These are phyloP conservation scores for Trachelus iudaicus DNA, from an alignment of 2,888 invertebrate genomes.

Conservation along the genomic window DNA sequence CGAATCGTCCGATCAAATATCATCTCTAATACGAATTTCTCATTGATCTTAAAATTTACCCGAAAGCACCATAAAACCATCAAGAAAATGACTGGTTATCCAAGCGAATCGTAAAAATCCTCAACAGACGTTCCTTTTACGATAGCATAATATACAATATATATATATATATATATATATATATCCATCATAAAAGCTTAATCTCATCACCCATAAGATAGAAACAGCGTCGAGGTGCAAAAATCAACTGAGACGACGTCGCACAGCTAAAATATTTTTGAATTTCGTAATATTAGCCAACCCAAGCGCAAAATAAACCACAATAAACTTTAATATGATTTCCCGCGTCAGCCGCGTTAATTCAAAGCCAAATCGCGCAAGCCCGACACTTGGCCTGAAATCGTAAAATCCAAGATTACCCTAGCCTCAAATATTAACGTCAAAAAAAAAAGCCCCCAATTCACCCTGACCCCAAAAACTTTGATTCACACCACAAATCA, in stretches of 20 bases:
- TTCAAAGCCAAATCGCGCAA: neutral
- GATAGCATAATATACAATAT: neutral
- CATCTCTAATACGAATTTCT: neutral
- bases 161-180: no score
- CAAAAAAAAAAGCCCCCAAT: neutral
- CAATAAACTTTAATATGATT: neutral
- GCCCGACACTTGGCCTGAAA: neutral
- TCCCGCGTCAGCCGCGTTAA: neutral
- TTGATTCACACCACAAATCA: accelerated
- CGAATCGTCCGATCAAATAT: neutral
- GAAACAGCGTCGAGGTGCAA: constrained; percentile 8
- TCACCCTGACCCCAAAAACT: neutral
- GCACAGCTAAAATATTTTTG: constrained; percentile 29
- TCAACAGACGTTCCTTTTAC: neutral
- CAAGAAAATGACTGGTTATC: neutral
- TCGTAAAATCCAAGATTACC: neutral
- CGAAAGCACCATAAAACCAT: neutral
- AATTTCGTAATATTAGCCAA: constrained; percentile 23
- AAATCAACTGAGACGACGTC: constrained; percentile 12
- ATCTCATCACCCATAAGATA: neutral
- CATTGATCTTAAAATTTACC: neutral
- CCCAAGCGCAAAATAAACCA: neutral
- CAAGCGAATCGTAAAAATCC: neutral
- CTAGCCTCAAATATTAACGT: no score
- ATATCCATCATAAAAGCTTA: neutral